A percentile compares a stretch with the other conserved stretches of the same genome.
Conservation (phyloP, 2,113 vertebrate genomes). For the Sander lucioperca region DNA sequence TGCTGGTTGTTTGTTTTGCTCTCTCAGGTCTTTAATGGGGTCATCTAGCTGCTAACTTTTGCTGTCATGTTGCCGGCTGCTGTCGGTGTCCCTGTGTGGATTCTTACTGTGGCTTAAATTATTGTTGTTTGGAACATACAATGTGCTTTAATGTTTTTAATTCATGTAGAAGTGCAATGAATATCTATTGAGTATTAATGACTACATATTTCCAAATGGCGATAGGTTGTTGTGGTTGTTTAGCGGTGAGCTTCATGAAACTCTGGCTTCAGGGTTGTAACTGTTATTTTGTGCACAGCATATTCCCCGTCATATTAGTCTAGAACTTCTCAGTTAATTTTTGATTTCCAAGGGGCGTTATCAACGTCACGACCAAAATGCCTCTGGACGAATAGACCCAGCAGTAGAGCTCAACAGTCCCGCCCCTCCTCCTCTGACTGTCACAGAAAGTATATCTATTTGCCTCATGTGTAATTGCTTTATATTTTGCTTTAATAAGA, state of each 20-base stretch:
- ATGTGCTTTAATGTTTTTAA: conserved; percentile 40
- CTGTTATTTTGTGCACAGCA: not conserved
- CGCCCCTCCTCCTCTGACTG: too few relatives aligned
- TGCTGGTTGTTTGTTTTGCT: conserved; percentile 32
- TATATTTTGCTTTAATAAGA: not conserved
- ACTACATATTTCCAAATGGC: conserved; percentile 18
- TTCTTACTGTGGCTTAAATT: not conserved
- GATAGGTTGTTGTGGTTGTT: conserved; percentile 31
- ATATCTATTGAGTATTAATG: conserved; percentile 43
- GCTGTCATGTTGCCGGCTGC: conserved; percentile 17
- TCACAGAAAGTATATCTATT: not conserved
- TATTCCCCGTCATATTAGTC: not conserved
- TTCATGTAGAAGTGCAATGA: conserved; percentile 32
- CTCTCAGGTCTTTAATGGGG: not conserved
- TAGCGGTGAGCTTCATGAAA: conserved; percentile 20
- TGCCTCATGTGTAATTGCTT: not conserved
- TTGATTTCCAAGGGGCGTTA: too few relatives aligned
- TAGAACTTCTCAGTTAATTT: too few relatives aligned
- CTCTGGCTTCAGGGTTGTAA: conserved; percentile 6
- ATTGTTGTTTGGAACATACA: not conserved
- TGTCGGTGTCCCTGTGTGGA: not conserved
- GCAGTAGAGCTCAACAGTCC: too few relatives aligned
- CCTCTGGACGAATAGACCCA: too few relatives aligned
- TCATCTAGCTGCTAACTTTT: conserved; percentile 18
- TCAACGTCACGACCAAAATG: too few relatives aligned